Conservation (phyloP, 2,888 invertebrate genomes). For the Phyto melanocephala region DNA sequence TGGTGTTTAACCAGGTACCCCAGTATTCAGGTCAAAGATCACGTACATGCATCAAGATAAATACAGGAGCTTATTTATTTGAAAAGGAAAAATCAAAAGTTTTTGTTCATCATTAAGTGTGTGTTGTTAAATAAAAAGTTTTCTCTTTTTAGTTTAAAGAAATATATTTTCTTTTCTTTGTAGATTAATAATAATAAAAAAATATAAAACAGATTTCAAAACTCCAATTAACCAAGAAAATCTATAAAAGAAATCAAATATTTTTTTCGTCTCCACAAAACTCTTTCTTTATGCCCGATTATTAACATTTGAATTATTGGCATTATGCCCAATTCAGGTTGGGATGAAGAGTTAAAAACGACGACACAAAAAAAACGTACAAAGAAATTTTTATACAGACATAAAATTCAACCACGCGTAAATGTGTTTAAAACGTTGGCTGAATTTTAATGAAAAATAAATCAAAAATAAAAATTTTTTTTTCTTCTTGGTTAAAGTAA, state of each 20-base stretch:
- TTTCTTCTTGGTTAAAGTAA: background rate
- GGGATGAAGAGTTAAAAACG: background rate
- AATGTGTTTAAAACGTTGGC: slow-evolving; percentile 55
- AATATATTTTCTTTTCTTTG: background rate
- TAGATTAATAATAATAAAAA: background rate
- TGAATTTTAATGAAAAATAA: slow-evolving; percentile 42
- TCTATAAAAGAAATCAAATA: background rate
- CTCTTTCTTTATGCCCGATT: background rate
- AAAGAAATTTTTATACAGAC: slow-evolving; percentile 16
- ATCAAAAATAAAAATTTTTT: background rate
- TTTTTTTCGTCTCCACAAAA: background rate
- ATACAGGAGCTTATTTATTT: background rate
- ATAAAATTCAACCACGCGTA: slow-evolving; percentile 43
- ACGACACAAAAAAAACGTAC: background rate
- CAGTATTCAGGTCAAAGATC: slow-evolving; percentile 16
- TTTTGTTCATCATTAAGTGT: background rate
- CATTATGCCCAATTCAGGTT: slow-evolving; percentile 17
- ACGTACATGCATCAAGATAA: background rate
- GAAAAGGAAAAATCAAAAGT: background rate
- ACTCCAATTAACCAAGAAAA: slow-evolving; percentile 41
- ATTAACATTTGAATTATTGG: slow-evolving; percentile 41
- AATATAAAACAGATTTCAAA: background rate
- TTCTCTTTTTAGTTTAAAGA: background rate
- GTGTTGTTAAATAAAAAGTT: background rate
- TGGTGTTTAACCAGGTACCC: background rate